Evolutionary conservation across 2,888 invertebrate genomes (phyloP).

Genomic region (Craniophora ligustri): DNA sequence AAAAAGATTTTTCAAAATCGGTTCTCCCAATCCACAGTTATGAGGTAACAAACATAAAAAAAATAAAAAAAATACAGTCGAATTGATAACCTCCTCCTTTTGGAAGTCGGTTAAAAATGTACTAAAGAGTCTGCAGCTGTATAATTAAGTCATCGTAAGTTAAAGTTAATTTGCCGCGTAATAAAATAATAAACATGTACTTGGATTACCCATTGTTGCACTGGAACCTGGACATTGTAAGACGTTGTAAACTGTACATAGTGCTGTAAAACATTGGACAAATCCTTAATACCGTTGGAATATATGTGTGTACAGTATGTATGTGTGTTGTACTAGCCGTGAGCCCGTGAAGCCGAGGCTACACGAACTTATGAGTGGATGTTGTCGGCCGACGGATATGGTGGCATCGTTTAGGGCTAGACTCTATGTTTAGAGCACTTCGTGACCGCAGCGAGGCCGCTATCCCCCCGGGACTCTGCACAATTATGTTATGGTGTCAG

Average conservation of each 20-base stretch:
- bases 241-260: conserved; percentile 41
- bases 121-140: neutral
- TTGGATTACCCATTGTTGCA: conserved; percentile 38
- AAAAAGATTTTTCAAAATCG: too few species aligned
- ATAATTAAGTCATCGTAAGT: conserved; percentile 1
- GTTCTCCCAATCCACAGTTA: too few species aligned
- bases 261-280: conserved; percentile 53
- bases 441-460: conserved; percentile 78
- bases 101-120: too few species aligned
- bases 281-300: conserved; percentile 54
- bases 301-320: conserved; percentile 19
- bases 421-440: conserved; percentile 82
- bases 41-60: neutral
- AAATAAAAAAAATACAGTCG: neutral
- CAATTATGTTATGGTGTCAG: conserved; percentile 84
- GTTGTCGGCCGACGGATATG: conserved; percentile 80
- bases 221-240: conserved; percentile 44
- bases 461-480: conserved; percentile 70
- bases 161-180: conserved; percentile 13
- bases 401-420: conserved; percentile 83
- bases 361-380: conserved; percentile 73
- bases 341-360: conserved; percentile 64
- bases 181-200: conserved; percentile 32
- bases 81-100: too few species aligned
- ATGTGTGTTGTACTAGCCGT: conserved; percentile 46